phyloP scores from a whole-genome alignment of 2,888 invertebrate species.

The Cryptophagus acutangulus region DNA sequence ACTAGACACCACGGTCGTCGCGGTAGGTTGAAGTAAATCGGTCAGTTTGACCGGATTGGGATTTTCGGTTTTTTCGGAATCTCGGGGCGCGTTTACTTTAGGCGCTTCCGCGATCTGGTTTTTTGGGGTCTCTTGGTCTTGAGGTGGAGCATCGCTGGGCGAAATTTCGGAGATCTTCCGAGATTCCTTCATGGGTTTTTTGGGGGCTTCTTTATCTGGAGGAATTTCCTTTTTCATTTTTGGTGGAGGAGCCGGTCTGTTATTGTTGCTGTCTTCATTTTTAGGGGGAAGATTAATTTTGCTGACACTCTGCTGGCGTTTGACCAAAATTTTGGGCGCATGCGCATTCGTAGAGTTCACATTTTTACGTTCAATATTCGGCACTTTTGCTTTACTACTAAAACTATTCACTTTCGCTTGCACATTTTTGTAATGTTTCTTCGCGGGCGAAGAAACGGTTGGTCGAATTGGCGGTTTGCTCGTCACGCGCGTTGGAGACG shows the following conservation, averaged over 20 bases:
- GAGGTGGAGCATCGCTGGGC: slow-evolving; percentile 2
- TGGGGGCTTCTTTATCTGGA: slow-evolving; percentile 7
- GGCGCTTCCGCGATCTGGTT: slow-evolving; percentile 11
- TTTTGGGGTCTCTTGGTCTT: slow-evolving; percentile 12
- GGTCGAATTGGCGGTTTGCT: slow-evolving; percentile 27
- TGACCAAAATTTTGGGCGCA: slow-evolving; percentile 13
- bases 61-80: slow-evolving; percentile 7
- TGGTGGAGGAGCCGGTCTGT: too few species aligned
- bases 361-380: slow-evolving; percentile 38
- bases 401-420: slow-evolving; percentile 46
- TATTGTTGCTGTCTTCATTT: slow-evolving; percentile 14
- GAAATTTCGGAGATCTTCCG: slow-evolving; percentile 2
- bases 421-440: slow-evolving; percentile 41
- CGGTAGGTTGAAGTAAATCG: slow-evolving; percentile 31
- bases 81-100: slow-evolving; percentile 2
- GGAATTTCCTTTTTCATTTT: neutral
- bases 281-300: slow-evolving; percentile 11
- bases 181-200: slow-evolving; percentile 8
- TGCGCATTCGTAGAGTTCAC: slow-evolving; percentile 31
- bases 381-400: slow-evolving; percentile 45
- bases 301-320: slow-evolving; percentile 1
- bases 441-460: slow-evolving; percentile 35
- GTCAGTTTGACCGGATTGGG: slow-evolving; percentile 19
- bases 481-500: slow-evolving; percentile 33
- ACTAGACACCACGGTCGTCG: slow-evolving; percentile 43